Evolutionary conservation across 2,113 vertebrate genomes (phyloP).

Genomic region (Platysteira castanea): DNA sequence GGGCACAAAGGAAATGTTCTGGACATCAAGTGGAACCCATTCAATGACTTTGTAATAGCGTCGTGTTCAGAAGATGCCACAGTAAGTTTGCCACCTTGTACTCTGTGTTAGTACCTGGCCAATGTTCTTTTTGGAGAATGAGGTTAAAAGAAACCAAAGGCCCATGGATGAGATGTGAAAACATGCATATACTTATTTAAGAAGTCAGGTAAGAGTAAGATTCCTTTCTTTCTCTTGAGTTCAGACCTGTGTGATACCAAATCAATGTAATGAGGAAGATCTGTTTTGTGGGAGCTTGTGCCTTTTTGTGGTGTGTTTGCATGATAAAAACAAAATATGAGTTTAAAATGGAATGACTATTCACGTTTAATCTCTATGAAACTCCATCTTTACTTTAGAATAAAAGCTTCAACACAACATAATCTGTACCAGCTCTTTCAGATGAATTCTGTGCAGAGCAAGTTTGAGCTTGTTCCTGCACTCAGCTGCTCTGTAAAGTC

Average conservation of each 20-base stretch:
- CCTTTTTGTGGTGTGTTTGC: background rate
- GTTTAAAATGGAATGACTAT: background rate
- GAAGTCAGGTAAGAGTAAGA: background rate
- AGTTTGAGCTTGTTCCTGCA: background rate
- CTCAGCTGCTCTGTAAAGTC: background rate
- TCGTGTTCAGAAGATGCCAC: slow-evolving; percentile 90
- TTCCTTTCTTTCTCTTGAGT: background rate
- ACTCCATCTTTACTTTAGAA: background rate
- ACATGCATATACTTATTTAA: background rate
- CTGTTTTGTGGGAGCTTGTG: background rate
- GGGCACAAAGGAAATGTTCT: slow-evolving; percentile 88
- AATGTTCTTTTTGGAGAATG: background rate
- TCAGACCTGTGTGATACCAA: background rate
- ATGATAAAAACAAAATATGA: background rate
- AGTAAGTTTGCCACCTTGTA: slow-evolving; percentile 68
- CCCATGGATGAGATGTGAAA: background rate
- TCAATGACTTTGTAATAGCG: slow-evolving; percentile 89
- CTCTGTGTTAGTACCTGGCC: background rate
- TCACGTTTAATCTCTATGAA: background rate
- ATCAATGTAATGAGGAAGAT: background rate
- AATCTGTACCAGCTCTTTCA: background rate
- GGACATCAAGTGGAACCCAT: slow-evolving; percentile 95
- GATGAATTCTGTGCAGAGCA: background rate
- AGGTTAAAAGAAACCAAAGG: background rate
- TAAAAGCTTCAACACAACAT: background rate